Base-by-base conservation (phyloP, 2,888 invertebrate genomes). In the Drosophila peninsularis region DNA sequence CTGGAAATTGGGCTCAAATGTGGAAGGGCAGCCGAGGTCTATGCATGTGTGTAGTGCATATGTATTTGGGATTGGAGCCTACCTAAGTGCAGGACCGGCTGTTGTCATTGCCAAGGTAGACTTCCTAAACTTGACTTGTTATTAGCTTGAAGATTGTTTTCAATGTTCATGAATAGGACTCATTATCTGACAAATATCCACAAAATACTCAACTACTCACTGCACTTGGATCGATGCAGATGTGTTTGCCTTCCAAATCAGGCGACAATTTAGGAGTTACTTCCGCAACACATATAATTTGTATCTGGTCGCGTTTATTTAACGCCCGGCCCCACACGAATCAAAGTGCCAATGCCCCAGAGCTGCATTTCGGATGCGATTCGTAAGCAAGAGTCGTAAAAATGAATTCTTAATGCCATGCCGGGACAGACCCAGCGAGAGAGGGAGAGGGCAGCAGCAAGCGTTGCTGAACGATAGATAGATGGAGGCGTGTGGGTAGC, bases 331-430 rank as follows among this genome's bases (percentile, higher is more conserved):
- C 50, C 34, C 50, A 57, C 41, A 24, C 58, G 47, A 63, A 64
- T 75, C 74, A 49, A 56, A 75, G 37, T 57, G 37, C 41, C 55
- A 73, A 54, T 52, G 30, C 36, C 27, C 41, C 34, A 52, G 42
- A 61, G 49, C 37, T 75, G 53, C 56, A 58, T 61, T 75, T 50
- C 24, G 27, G 62, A 45, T 50, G 56, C 73, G 63, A 71, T 75
- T 36, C 61, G 53, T 60, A 49, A 64, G 61, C 45, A 58, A 70
- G 45, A 69, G 76, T 78, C 69, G 56, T 82, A 72, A 85, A 82
- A 85, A 77, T 78, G 56, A 65, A 87, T 84, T 79, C 68, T 70
- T 71, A 71, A 79, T 87, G 73, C 62, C 53, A n/a, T 54, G 53
- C 56, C 37, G 53, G 60, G 52, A 53, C 52, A 56, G 24, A 57